Evolutionary conservation across 2,888 invertebrate species (phyloP), one percentile per base, ranked within the genome.

Genomic region (Orgyia antiqua): DNA sequence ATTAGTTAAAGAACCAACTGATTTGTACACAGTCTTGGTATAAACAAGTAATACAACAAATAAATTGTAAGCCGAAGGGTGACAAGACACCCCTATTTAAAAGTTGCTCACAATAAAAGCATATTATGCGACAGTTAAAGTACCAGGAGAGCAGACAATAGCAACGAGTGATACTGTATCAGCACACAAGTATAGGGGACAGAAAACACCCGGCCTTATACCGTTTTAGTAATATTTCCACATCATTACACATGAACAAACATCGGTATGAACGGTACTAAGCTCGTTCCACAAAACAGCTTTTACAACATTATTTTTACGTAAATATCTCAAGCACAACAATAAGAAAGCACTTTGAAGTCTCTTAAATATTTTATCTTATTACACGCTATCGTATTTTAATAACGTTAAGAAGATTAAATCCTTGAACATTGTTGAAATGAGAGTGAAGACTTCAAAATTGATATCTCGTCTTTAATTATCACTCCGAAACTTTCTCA

Each of bases 381-480:
- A 24, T 20, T 28, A 20, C 18, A 19, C 11, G 39, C 27, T 31
- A 28, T 44, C 30, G 33, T 31, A 39, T 41, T 51, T 53, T 36
- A 41, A 50, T 44, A 44, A 44, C 36, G 46, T 39, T 32, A 45
- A 55, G 36, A 42, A 48, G 50, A 56, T 42, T 47, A 53, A 51
- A 55, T 44, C 47, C 50, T 52, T 29, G 46, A 50, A 61, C 58
- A 52, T 50, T 53, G 57, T 57, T 50, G 51, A 38, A 33, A 18
- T 41, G 32, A 50, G 56, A 61, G 46, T 45, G 46, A 59, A 54
- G 57, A 58, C 59, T 60, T 52, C 52, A 50, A 70, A 78, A 75
- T 73, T 71, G 71, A 77, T 75, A 76, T 71, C 67, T 72, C 67
- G 67, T 68, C 70, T 74, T 74, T 78, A 80, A 80, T 82, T 76